A percentile compares a stretch with the other conserved stretches of the same genome.
Evolutionary conservation across 2,113 vertebrate species (phyloP).

Genomic region (Oreochromis tanganicae): DNA sequence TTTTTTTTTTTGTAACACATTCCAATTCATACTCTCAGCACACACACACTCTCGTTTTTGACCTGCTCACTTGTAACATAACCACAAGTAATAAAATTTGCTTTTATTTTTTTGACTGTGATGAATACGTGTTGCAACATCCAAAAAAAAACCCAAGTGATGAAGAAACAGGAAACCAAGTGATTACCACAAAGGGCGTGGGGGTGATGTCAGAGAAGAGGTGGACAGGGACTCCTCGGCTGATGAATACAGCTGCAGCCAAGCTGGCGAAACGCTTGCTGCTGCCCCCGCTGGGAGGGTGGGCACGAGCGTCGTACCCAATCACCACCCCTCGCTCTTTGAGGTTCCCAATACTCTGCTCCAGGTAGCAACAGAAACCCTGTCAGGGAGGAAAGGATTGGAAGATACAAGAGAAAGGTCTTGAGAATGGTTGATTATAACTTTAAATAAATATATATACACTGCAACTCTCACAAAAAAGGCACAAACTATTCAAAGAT

Average conservation of each 20-base stretch:
- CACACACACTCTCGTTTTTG: neutral
- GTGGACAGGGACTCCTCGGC: constrained; percentile 84
- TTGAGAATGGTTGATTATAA: neutral
- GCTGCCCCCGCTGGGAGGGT: constrained; percentile 82
- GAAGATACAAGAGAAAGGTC: neutral
- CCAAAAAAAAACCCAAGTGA: neutral
- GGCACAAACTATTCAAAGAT: neutral
- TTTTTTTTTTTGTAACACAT: neutral
- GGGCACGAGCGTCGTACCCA: constrained; percentile 87
- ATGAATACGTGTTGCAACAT: neutral
- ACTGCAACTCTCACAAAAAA: neutral
- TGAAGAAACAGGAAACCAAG: neutral
- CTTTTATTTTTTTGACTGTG: neutral
- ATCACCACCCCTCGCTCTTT: constrained; percentile 89
- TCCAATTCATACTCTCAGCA: neutral
- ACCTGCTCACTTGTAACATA: neutral
- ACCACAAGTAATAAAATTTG: neutral
- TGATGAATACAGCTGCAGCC: constrained; percentile 84
- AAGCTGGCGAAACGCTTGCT: constrained; percentile 88
- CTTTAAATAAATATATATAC: neutral
- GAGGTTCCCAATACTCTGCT: constrained; percentile 80
- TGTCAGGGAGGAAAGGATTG: constrained; percentile 28
- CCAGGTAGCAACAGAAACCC: constrained; percentile 92
- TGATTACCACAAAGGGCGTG: constrained; percentile 92
- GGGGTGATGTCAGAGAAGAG: constrained; percentile 89